Conservation (phyloP, 2,888 invertebrate species). For the Brenthis daphne region DNA sequence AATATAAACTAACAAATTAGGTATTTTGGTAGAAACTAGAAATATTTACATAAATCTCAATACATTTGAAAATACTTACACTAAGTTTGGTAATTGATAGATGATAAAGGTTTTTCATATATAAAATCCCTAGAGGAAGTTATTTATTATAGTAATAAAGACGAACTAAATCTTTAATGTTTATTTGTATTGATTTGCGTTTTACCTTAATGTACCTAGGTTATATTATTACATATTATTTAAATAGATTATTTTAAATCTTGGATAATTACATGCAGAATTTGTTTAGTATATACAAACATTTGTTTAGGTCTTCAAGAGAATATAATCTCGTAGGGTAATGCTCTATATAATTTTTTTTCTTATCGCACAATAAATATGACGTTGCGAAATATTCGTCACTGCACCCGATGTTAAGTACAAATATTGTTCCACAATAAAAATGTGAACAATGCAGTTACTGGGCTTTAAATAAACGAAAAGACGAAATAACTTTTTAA, state of each 20-base stretch:
- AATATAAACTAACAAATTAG: too few relatives aligned
- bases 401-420: slow-evolving; percentile 1
- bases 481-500: slow-evolving; percentile 16
- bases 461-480: slow-evolving; percentile 4
- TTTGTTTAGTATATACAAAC: background rate
- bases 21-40: too few relatives aligned
- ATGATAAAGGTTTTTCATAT: too few relatives aligned
- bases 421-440: slow-evolving; percentile 12
- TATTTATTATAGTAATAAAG: too few relatives aligned
- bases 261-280: background rate
- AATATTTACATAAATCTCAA: too few relatives aligned
- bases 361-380: slow-evolving; percentile 6
- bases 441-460: slow-evolving; percentile 2
- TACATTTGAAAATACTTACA: too few relatives aligned
- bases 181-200: too few relatives aligned
- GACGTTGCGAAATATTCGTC: background rate
- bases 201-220: too few relatives aligned
- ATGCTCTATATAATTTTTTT: background rate
- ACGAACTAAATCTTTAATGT: too few relatives aligned
- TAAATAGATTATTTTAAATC: background rate
- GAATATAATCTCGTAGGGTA: background rate
- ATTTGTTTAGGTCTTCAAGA: background rate
- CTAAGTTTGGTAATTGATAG: too few relatives aligned
- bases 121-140: too few relatives aligned
- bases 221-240: too few relatives aligned